These are phyloP conservation scores for Ascaphus truei DNA, from an alignment of 2,113 vertebrate species.

Conservation along the genomic window DNA sequence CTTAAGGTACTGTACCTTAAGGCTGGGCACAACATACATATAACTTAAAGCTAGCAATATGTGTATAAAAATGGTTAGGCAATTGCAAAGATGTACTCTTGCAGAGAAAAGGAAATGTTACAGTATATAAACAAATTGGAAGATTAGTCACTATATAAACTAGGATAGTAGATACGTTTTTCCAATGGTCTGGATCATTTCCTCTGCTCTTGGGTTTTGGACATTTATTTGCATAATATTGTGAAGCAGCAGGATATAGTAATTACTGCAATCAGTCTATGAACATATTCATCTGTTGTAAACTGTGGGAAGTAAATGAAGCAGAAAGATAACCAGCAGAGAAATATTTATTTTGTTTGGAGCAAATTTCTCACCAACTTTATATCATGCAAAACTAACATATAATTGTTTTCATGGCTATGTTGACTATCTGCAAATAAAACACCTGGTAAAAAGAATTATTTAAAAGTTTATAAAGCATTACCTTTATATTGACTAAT, in stretches of 20 bases:
- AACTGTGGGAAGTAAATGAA: slow-evolving; percentile 72
- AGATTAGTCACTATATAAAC: slow-evolving; percentile 20
- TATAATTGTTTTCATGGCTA: slow-evolving; percentile 51
- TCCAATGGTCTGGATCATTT: slow-evolving; percentile 33
- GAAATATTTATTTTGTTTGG: slow-evolving; percentile 58
- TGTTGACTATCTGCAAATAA: slow-evolving; percentile 38
- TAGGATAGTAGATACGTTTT: slow-evolving; percentile 13
- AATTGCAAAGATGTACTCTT: neutral
- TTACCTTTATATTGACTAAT: too few relatives aligned
- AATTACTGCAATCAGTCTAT: slow-evolving; percentile 75
- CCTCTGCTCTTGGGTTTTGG: slow-evolving; percentile 45
- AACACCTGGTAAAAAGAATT: slow-evolving; percentile 42
- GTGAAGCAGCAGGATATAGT: slow-evolving; percentile 64
- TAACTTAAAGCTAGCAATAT: neutral
- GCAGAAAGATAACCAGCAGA: slow-evolving; percentile 56
- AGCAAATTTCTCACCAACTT: slow-evolving; percentile 45
- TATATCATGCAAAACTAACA: slow-evolving; percentile 48
- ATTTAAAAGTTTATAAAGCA: slow-evolving; percentile 23
- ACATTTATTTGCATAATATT: slow-evolving; percentile 67
- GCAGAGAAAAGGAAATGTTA: neutral
- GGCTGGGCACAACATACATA: neutral
- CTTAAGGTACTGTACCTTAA: too few relatives aligned
- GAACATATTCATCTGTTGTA: slow-evolving; percentile 72
- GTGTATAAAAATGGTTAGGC: neutral
- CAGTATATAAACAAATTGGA: slow-evolving; percentile 13